Conservation (phyloP, 2,113 vertebrate genomes). For the Oophaga pumilio region DNA sequence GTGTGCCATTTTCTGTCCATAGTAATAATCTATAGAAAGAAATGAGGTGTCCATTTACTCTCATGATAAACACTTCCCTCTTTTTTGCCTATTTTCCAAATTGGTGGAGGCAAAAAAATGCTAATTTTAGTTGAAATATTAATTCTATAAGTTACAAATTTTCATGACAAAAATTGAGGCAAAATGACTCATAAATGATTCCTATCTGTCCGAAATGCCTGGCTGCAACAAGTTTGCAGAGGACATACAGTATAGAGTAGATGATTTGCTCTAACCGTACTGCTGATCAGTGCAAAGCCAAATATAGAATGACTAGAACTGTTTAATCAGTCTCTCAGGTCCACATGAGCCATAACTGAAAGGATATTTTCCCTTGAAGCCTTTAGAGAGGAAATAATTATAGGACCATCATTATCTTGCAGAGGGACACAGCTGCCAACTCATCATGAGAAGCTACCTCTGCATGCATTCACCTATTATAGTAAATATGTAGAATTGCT, state of each 20-base stretch:
- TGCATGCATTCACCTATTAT: neutral
- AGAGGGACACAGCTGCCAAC: constrained; percentile 12
- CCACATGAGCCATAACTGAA: constrained; percentile 1
- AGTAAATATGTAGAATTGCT: constrained; percentile 7
- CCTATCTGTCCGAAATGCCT: no score
- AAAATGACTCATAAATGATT: no score
- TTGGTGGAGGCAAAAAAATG: no score
- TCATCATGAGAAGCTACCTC: constrained; percentile 10
- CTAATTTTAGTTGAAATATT: no score
- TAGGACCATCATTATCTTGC: neutral
- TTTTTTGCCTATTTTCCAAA: no score
- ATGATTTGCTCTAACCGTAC: neutral
- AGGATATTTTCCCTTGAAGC: constrained; percentile 2
- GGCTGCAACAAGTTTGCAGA: neutral
- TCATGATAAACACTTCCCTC: no score
- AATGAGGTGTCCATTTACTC: no score
- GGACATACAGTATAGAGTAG: neutral
- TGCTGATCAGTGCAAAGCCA: neutral
- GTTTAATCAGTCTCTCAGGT: neutral
- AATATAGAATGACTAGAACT: neutral
- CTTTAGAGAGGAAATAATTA: neutral
- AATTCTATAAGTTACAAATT: no score
- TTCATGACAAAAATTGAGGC: no score
- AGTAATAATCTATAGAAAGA: no score
- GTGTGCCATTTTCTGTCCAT: no score